Base-by-base conservation (phyloP, 2,888 invertebrate genomes). In the Pyrgus malvae region DNA sequence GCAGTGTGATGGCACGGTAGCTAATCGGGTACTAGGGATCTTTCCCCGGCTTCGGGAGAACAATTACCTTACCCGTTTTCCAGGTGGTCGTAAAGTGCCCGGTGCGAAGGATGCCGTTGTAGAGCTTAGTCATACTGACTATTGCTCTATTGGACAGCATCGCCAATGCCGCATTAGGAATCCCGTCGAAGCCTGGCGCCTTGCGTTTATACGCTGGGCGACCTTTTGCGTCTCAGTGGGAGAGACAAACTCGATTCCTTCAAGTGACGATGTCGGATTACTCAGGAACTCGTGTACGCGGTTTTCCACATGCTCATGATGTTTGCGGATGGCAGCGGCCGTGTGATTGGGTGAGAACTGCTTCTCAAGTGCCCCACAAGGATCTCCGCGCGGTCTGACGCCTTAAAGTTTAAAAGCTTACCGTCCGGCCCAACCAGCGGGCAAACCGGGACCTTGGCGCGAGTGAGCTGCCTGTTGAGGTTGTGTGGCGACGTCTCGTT, bases 391-490 rank as follows among this genome's bases (percentile, higher is more conserved):
- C 48, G 8, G 8, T 21, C 48, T 0, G 3, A 1, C 0, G 37
- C 27, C 0, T 6, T 7, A n/a, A 11, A 48, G 1, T 6, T 3
- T n/a, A n/a, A n/a, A 2, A 8, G 25, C 6, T 12, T 3, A 1
- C 38, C 48, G 4, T 8, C 8, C 9, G 6, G 8, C 3, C 38
- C 19, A 0, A 11, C n/a, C 7, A 48, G 27, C 0, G 48, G 48
- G 12, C 19, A 9, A 0, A 17, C 23, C 0, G 48, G 25, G 0
- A 9, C 11, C 7, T 19, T 1, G 1, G 11, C 3, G 5, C 44
- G 27, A 3, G 44, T 44, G 1, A 44, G 44, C 29, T 44, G 44
- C n/a, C 44, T 48, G 12, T 17, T 17, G 37, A 48, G 48, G 3
- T n/a, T 21, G 11, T 48, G 21, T 2, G 37, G 48, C 4, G 23